Conservation (phyloP, 2,113 vertebrate genomes). For the Eurypyga helias region DNA sequence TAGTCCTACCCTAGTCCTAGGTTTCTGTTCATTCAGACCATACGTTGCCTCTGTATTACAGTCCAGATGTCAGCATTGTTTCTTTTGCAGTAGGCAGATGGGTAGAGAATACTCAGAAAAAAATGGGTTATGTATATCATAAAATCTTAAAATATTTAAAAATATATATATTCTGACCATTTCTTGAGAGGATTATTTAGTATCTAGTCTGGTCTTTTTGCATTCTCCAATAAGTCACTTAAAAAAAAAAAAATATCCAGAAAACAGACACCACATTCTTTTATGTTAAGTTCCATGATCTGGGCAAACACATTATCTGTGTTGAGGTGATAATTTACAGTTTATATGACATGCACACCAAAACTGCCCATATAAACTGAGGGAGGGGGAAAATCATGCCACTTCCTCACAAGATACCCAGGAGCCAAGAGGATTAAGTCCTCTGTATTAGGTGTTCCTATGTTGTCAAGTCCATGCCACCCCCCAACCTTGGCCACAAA, state of each 20-base stretch:
- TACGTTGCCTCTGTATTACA: not conserved
- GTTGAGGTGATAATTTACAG: not conserved
- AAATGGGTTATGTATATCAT: fast-evolving
- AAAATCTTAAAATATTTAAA: not conserved
- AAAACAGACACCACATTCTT: not conserved
- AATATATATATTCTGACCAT: not conserved
- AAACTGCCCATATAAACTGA: not conserved
- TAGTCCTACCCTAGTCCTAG: not conserved
- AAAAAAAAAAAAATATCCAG: not conserved
- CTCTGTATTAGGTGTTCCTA: not conserved
- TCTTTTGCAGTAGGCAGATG: not conserved
- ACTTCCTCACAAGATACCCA: not conserved
- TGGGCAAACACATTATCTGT: not conserved
- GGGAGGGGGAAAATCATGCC: not conserved
- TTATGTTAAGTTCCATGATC: not conserved
- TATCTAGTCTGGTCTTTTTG: not conserved
- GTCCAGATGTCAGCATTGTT: not conserved
- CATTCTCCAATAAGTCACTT: not conserved
- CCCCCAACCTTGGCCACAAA: not conserved
- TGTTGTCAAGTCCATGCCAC: not conserved
- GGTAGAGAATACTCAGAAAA: not conserved
- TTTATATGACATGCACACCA: not conserved
- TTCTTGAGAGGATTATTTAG: not conserved
- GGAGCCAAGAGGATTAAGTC: not conserved
- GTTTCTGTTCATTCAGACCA: not conserved